A percentile compares a stretch with the other conserved stretches of the same genome.
These are phyloP conservation scores for Amphilophus citrinellus DNA, from an alignment of 2,113 vertebrate genomes.

Conservation along the genomic window DNA sequence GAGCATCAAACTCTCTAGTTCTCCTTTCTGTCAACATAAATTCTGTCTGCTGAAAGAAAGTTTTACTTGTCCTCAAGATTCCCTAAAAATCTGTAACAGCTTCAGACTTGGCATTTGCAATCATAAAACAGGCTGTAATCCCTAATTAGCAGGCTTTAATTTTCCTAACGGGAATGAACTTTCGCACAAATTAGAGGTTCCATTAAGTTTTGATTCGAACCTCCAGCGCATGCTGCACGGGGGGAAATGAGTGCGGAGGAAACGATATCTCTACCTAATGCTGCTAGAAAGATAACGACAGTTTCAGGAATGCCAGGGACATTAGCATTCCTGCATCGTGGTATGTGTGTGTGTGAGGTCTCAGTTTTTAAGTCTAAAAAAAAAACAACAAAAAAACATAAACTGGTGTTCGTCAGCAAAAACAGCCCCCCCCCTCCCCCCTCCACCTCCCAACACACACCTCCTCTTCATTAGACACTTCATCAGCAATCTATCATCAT, in stretches of 20 bases:
- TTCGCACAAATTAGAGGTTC: constrained; percentile 69
- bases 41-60: constrained; percentile 10
- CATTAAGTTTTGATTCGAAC: constrained; percentile 60
- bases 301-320: constrained; percentile 68
- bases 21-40: constrained; percentile 22
- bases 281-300: constrained; percentile 65
- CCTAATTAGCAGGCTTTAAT: constrained; percentile 64
- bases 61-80: constrained; percentile 20
- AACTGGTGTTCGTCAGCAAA: constrained; percentile 71
- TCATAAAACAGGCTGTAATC: constrained; percentile 50
- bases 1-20: constrained; percentile 16
- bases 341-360: constrained; percentile 36
- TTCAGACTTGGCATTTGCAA: constrained; percentile 51
- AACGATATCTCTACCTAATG: constrained; percentile 65
- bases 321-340: constrained; percentile 65
- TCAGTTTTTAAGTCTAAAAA: constrained; percentile 67
- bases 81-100: constrained; percentile 10
- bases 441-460: background rate
- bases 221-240: constrained; percentile 36
- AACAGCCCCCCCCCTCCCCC: background rate
- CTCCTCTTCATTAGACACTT: constrained; percentile 78
- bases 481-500: constrained; percentile 77
- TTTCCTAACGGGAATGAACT: constrained; percentile 67
- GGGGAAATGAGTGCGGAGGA: constrained; percentile 57
- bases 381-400: constrained; percentile 8